These are phyloP conservation scores for Branchellion lobata DNA, from an alignment of 2,888 invertebrate genomes.

Conservation along the genomic window DNA sequence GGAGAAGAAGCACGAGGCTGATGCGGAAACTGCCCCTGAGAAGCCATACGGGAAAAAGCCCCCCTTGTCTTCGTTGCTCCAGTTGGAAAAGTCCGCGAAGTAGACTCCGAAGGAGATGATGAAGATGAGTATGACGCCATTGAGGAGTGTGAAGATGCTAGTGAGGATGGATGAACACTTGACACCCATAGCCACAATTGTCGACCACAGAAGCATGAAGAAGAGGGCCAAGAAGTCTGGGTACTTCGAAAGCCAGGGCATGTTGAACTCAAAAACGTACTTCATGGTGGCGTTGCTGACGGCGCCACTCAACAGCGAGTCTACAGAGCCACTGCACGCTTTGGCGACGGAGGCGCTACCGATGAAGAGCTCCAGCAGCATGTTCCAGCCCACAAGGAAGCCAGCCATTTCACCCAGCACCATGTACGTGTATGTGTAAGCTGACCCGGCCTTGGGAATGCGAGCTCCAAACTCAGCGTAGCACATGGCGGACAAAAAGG, in stretches of 20 bases:
- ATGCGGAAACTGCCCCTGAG: constrained; percentile 60
- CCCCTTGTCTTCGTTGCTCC: constrained; percentile 66
- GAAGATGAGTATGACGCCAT: constrained; percentile 59
- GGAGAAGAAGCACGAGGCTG: constrained; percentile 63
- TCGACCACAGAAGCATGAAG: constrained; percentile 64
- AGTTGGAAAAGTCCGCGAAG: constrained; percentile 78
- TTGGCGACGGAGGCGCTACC: constrained; percentile 57
- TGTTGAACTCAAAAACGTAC: constrained; percentile 51
- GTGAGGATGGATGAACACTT: constrained; percentile 61
- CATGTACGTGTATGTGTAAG: constrained; percentile 62
- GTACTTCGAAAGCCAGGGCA: constrained; percentile 53
- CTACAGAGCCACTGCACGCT: constrained; percentile 63
- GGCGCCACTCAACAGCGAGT: constrained; percentile 56
- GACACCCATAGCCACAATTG: constrained; percentile 45
- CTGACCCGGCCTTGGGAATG: constrained; percentile 60
- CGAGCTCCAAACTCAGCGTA: constrained; percentile 81
- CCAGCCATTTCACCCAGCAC: constrained; percentile 59
- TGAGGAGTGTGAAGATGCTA: constrained; percentile 58
- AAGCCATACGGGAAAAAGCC: constrained; percentile 58
- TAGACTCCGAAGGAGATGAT: constrained; percentile 72
- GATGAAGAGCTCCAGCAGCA: constrained; percentile 53
- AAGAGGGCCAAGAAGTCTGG: constrained; percentile 62
- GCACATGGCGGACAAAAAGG: constrained; percentile 75
- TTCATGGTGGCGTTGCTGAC: constrained; percentile 54
- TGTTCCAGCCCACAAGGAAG: constrained; percentile 58